These are phyloP conservation scores for Gallirallus australis DNA, from an alignment of 2,797 vertebrate genomes.

Conservation along the genomic window DNA sequence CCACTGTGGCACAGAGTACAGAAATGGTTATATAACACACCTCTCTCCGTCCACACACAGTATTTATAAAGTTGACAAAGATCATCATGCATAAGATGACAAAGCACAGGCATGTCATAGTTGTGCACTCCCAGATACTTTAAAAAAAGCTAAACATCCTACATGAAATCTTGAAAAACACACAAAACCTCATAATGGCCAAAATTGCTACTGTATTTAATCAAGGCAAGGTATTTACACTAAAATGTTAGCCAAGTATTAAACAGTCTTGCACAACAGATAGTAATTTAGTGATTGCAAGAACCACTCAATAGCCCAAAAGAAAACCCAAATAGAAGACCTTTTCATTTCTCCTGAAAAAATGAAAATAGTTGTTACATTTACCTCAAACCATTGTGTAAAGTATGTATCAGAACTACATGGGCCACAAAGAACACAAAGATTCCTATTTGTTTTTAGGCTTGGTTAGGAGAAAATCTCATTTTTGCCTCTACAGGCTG, in stretches of 20 bases:
- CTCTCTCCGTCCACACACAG: background rate
- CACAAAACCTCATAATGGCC: background rate
- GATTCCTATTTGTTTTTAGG: background rate
- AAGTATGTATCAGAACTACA: background rate
- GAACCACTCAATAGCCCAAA: slow-evolving; percentile 14
- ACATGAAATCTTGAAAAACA: background rate
- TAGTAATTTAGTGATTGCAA: slow-evolving; percentile 19
- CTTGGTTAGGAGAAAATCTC: background rate
- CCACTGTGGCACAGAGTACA: background rate
- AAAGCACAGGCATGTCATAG: background rate
- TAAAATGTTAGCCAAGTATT: background rate
- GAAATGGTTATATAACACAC: background rate
- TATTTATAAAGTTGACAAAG: background rate
- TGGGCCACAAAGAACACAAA: background rate
- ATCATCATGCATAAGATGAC: rapidly evolving
- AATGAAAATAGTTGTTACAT: background rate
- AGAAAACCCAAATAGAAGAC: slow-evolving; percentile 13
- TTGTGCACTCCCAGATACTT: background rate
- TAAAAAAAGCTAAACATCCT: background rate
- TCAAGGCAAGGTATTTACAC: background rate
- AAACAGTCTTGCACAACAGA: background rate
- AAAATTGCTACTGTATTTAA: background rate
- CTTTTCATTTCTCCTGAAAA: slow-evolving; percentile 14
- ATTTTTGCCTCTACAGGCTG: slow-evolving; percentile 1
- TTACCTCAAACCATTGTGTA: background rate